These are phyloP conservation scores for Ovibos moschatus DNA, from an alignment of 2,113 vertebrate genomes.

Conservation along the genomic window DNA sequence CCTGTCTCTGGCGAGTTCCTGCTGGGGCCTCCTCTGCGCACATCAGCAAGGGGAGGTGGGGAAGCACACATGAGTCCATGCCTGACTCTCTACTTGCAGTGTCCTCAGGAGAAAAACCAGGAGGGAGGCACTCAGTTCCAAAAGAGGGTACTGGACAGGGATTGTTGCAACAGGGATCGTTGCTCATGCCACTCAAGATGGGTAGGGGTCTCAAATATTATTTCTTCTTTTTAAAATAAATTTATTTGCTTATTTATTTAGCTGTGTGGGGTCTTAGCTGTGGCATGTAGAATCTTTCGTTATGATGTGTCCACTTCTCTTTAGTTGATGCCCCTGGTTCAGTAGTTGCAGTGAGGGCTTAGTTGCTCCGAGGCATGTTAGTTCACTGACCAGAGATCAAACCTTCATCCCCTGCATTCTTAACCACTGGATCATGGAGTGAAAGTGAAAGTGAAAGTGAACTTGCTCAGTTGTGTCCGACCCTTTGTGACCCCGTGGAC, in stretches of 20 bases:
- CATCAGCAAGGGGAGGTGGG: not conserved
- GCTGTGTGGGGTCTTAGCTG: not conserved
- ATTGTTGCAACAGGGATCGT: not conserved
- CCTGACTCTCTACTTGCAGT: not conserved
- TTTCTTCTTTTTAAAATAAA: not conserved
- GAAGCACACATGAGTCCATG: too few species aligned
- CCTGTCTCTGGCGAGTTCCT: not conserved
- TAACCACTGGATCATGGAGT: not conserved
- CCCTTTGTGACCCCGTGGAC: not conserved
- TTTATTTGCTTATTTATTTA: not conserved
- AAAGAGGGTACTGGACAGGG: not conserved
- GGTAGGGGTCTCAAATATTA: not conserved
- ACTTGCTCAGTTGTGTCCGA: not conserved
- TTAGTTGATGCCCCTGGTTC: not conserved
- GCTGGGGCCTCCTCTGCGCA: not conserved
- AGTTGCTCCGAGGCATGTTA: not conserved
- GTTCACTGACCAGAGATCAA: not conserved
- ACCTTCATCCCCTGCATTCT: not conserved
- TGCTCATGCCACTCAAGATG: not conserved
- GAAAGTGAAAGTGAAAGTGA: not conserved
- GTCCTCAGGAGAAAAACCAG: not conserved
- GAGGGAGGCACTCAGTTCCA: not conserved
- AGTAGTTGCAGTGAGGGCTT: not conserved
- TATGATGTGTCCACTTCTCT: rapidly evolving
- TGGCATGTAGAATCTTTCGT: not conserved